phyloP scores from a whole-genome alignment of 2,888 invertebrate species.

The Terebella lapidaria region DNA sequence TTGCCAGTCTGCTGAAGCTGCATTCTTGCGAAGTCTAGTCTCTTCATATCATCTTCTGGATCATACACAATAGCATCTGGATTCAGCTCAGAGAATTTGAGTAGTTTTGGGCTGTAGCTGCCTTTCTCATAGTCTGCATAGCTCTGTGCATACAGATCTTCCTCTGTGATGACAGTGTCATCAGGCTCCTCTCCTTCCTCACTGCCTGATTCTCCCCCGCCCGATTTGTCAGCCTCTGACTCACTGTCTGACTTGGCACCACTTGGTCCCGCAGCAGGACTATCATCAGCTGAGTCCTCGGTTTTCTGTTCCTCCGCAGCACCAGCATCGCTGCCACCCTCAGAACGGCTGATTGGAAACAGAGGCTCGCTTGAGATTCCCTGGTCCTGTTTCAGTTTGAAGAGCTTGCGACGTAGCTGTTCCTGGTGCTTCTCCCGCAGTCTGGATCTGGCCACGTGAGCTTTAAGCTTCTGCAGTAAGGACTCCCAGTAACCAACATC shows the following conservation, averaged over 20 bases:
- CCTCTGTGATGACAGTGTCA: slow-evolving; percentile 54
- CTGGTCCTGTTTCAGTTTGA: slow-evolving; percentile 67
- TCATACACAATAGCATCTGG: slow-evolving; percentile 72
- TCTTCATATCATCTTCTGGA: slow-evolving; percentile 70
- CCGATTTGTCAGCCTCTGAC: neutral
- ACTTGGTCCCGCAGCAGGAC: no score
- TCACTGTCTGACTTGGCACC: no score
- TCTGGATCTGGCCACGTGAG: slow-evolving; percentile 88
- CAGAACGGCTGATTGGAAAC: slow-evolving; percentile 48
- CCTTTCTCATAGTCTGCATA: slow-evolving; percentile 73
- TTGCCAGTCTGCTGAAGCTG: slow-evolving; percentile 57
- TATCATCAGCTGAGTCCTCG: no score
- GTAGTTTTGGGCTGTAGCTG: slow-evolving; percentile 75
- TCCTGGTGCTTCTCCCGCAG: slow-evolving; percentile 88
- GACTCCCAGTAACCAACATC: slow-evolving; percentile 99
- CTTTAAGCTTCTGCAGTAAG: slow-evolving; percentile 88
- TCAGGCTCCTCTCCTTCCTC: slow-evolving; percentile 24
- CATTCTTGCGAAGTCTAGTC: slow-evolving; percentile 69
- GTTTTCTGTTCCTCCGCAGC: no score
- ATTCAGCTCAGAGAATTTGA: slow-evolving; percentile 64
- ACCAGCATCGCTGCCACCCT: no score
- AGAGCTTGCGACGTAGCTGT: slow-evolving; percentile 79
- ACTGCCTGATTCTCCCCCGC: no score
- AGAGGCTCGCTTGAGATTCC: slow-evolving; percentile 49
- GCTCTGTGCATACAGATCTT: slow-evolving; percentile 56